These are phyloP conservation scores for Dione vanillae DNA, from an alignment of 2,888 invertebrate genomes.

Conservation along the genomic window DNA sequence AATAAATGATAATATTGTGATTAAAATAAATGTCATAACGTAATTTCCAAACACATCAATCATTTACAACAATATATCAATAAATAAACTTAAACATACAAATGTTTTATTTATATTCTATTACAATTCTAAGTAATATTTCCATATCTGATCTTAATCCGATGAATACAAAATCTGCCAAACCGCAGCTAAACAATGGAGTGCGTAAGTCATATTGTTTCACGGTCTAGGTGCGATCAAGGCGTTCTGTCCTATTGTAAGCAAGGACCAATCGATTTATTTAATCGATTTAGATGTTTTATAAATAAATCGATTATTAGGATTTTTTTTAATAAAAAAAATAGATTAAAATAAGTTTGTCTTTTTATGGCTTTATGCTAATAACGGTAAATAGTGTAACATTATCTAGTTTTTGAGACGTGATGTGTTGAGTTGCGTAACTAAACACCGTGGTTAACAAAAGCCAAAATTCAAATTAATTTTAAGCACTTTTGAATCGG, in stretches of 20 bases:
- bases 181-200: conserved; percentile 34
- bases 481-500: too few relatives aligned
- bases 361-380: too few relatives aligned
- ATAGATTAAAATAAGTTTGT: too few relatives aligned
- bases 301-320: too few relatives aligned
- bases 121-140: conserved; percentile 4
- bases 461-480: too few relatives aligned
- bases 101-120: background rate
- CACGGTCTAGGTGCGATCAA: conserved; percentile 42
- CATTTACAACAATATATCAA: background rate
- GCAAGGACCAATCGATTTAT: background rate
- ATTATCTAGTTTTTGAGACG: too few relatives aligned
- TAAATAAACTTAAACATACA: background rate
- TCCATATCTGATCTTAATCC: conserved; percentile 20
- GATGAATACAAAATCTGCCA: conserved; percentile 27
- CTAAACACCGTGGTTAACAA: too few relatives aligned
- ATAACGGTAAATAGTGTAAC: too few relatives aligned
- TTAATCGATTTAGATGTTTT: background rate
- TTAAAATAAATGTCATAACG: too few relatives aligned
- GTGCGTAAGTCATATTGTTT: conserved; percentile 32
- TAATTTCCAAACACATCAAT: background rate
- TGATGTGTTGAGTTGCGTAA: too few relatives aligned
- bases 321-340: too few relatives aligned
- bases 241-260: conserved; percentile 11
- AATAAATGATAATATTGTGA: too few relatives aligned